A percentile compares a stretch with the other conserved stretches of the same genome.
Conservation (phyloP, 2,797 vertebrate species). For the Microtus californicus region DNA sequence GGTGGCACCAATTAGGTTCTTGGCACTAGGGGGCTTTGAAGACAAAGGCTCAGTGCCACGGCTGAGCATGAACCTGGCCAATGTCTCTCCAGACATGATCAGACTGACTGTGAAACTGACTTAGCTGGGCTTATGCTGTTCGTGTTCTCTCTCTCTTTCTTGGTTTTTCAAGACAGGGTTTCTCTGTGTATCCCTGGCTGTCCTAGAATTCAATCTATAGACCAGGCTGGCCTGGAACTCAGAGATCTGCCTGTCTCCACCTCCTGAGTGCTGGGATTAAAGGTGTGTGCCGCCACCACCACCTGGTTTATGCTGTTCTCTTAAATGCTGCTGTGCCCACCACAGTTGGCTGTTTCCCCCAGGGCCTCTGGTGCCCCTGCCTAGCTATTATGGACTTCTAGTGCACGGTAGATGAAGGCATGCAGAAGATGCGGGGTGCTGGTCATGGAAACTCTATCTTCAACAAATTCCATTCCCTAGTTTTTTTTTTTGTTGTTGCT, state of each 20-base stretch:
- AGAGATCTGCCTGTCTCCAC: neutral
- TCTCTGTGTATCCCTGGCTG: too few relatives aligned
- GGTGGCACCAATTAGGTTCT: neutral
- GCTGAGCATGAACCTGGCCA: neutral
- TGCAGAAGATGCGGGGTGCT: neutral
- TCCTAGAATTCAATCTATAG: too few relatives aligned
- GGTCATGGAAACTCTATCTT: neutral
- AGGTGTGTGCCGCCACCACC: neutral
- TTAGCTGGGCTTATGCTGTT: neutral
- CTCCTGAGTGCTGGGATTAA: neutral
- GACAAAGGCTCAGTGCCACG: neutral
- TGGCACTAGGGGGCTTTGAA: neutral
- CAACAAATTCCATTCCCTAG: neutral
- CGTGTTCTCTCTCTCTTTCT: neutral
- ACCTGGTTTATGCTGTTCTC: neutral
- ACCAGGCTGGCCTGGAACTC: neutral
- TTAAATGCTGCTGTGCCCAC: neutral
- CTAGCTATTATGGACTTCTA: neutral
- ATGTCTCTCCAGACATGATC: neutral
- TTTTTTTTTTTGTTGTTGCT: neutral
- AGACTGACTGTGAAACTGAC: neutral
- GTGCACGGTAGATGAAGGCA: neutral
- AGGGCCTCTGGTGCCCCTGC: neutral
- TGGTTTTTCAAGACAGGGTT: too few relatives aligned
- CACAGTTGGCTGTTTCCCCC: neutral